phyloP scores from a whole-genome alignment of 2,888 invertebrate genomes.

The Gastrophysa polygoni region DNA sequence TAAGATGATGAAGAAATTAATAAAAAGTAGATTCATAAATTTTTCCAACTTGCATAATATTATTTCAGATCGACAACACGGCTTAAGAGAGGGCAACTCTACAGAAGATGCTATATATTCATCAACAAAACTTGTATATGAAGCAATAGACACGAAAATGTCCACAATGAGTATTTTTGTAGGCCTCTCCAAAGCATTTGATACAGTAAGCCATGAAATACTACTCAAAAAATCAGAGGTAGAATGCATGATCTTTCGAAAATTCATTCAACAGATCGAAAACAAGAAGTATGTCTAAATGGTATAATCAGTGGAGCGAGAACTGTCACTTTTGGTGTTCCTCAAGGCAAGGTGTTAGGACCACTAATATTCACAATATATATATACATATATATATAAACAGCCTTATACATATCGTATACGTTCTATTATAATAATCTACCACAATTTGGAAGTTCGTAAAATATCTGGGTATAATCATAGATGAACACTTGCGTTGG shows the following conservation, averaged over 20 bases:
- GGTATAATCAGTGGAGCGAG: neutral
- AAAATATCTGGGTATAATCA: too few relatives aligned
- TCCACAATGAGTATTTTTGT: too few relatives aligned
- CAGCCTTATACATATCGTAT: too few relatives aligned
- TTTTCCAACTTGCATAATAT: neutral
- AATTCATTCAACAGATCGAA: neutral
- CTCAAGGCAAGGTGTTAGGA: conserved; percentile 1
- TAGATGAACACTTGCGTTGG: too few relatives aligned
- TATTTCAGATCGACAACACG: neutral
- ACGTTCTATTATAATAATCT: too few relatives aligned
- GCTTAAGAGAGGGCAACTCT: too few relatives aligned
- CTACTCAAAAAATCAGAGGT: neutral
- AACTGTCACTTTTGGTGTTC: conserved; percentile 2
- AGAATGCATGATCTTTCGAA: neutral
- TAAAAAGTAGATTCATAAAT: neutral
- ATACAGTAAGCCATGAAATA: too few relatives aligned
- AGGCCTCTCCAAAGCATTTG: too few relatives aligned
- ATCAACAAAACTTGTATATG: too few relatives aligned
- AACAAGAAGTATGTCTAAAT: neutral
- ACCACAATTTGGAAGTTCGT: too few relatives aligned
- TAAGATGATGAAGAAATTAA: neutral
- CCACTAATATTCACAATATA: neutral
- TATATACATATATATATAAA: conserved; percentile 1
- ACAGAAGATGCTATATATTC: too few relatives aligned
- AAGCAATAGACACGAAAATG: too few relatives aligned